phyloP scores from a whole-genome alignment of 2,888 invertebrate genomes.

The Nemoura dubitans region DNA sequence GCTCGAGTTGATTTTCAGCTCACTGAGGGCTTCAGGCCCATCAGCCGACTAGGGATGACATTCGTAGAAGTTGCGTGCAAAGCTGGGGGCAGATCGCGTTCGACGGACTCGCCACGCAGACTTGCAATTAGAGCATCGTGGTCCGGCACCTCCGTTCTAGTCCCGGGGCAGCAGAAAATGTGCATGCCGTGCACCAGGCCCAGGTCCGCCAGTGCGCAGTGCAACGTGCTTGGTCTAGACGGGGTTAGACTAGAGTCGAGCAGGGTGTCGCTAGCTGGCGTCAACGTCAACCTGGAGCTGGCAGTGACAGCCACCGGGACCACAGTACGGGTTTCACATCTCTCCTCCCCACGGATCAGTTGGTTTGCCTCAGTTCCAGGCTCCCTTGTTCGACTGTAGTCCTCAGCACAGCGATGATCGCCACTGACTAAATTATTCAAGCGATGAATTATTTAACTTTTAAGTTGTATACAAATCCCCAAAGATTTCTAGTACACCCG shows the following conservation, averaged over 20 bases:
- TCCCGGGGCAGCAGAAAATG: too few relatives aligned
- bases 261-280: too few relatives aligned
- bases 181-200: too few relatives aligned
- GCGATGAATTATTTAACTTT: neutral
- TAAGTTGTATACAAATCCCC: neutral
- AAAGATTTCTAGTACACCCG: neutral
- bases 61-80: neutral
- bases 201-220: too few relatives aligned
- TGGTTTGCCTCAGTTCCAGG: neutral
- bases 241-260: too few relatives aligned
- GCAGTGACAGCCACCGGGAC: neutral
- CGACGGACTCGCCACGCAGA: too few relatives aligned
- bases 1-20: neutral
- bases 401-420: neutral
- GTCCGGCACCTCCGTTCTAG: too few relatives aligned
- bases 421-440: neutral
- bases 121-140: too few relatives aligned
- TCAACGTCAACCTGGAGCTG: neutral
- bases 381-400: too few relatives aligned
- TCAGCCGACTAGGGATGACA: neutral
- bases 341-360: neutral
- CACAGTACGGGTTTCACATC: neutral
- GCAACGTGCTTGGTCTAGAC: too few relatives aligned
- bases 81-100: neutral
- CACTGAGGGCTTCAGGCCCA: neutral